These are phyloP conservation scores for Channa striata DNA, from an alignment of 2,797 vertebrate species.

Conservation along the genomic window DNA sequence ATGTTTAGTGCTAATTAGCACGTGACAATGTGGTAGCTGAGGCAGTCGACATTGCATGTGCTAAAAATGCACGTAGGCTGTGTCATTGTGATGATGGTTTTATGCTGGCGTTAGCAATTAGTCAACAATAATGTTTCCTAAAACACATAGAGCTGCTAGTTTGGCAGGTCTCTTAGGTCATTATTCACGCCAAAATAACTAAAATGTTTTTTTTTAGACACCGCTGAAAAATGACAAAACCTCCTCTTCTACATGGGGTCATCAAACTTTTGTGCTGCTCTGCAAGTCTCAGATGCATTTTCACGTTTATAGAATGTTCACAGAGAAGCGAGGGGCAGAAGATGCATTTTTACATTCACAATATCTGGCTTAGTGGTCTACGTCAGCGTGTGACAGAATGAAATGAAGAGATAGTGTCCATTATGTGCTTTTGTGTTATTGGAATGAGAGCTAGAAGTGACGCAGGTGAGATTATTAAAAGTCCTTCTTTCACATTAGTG, in stretches of 20 bases:
- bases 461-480: constrained; percentile 71
- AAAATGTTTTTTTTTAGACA: not conserved
- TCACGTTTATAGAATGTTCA: constrained; percentile 18
- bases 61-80: not conserved
- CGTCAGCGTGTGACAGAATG: constrained; percentile 16
- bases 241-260: not conserved
- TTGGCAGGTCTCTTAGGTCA: not conserved
- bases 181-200: not conserved
- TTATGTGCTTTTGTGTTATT: constrained; percentile 47
- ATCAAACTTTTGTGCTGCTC: not conserved
- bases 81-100: not conserved
- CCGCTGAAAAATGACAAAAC: not conserved
- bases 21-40: not conserved
- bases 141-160: not conserved
- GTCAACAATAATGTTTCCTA: no score
- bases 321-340: constrained; percentile 25
- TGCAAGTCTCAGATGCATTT: constrained; percentile 9
- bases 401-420: constrained; percentile 49
- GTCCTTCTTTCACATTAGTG: constrained; percentile 66
- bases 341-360: constrained; percentile 41
- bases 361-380: constrained; percentile 7
- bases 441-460: constrained; percentile 64
- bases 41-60: not conserved
- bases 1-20: not conserved
- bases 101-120: not conserved